Evolutionary conservation across 1,140 invertebrate genomes (phyloP), one percentile per base, ranked within the genome.

Genomic region (Platorchestia sp.): DNA sequence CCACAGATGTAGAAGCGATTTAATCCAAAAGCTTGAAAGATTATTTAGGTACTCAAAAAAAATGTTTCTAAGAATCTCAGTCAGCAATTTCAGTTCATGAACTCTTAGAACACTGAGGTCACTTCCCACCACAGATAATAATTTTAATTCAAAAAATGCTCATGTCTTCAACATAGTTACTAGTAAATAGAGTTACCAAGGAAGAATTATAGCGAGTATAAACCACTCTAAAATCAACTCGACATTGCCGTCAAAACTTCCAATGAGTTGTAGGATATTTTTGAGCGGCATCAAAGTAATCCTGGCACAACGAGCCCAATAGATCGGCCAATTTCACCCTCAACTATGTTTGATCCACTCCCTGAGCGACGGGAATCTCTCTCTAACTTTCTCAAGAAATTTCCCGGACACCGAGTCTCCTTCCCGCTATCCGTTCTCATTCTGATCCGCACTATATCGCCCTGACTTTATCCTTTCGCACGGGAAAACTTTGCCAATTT

Each of bases 381-480:
- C 59, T 3, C 59, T 75, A 75, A 75, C 59, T 75, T 75, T 75
- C 59, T 75, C 59, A 10, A 75, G 59, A 36, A 75, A 75, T 75
- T 75, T 75, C 27, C 59, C 59, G 59, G 10, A 36, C 59, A 42
- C 87, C 87, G n/a, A 41, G 41, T 89, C 87, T 44, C 7, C 41
- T 10, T 5, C 87, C 42, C 42, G 41, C n/a, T 89, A 41, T 89
- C 87, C 87, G 43, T 89, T 44, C 87, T 89, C 87, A 89, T 89
- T 44, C 87, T 89, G 87, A 89, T 89, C 87, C 43, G n/a, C 87
- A 89, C 87, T 44, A 44, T 44, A 41, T 41, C 87, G 87, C 27
- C 87, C 87, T 43, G 41, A 89, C 41, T 89, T 89, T 89, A 89
- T 89, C 87, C 87, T 44, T 89, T 44, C 87, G 87, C 42, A 41